Base-by-base conservation (phyloP, 37 sponge, comb jelly and placozoan species). In the Lycopodina hypogea region DNA sequence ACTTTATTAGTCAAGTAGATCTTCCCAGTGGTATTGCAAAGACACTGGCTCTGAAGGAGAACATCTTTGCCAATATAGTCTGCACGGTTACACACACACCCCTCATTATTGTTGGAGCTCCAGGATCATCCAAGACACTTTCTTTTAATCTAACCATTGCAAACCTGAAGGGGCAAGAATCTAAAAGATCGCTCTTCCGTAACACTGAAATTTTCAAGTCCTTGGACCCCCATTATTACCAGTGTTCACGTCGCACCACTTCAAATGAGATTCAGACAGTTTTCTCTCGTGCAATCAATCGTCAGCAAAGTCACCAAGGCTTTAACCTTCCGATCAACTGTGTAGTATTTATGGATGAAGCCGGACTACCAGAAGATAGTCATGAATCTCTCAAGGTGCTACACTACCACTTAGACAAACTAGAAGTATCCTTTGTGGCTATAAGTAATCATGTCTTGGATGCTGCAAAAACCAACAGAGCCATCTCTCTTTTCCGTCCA, bases 291-390 rank as follows among this genome's bases (percentile, higher is more conserved):
- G 93, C 96, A 2, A 79, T 89, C 69, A 86, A 86, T 40, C 77
- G 96, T 26, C 96, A 95, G 53, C 74, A 75, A 1, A 83, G 79
- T 32, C 84, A 87, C 48, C 30, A 29, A 0, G 14, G 45, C 29
- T 79, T 84, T 64, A 77, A 78, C 19, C 69, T 89, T n/a, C 90
- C 86, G 0, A 81, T 87, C 51, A 78, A 90, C 52, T 89, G 90
- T 75, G 90, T 92, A 65, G 96, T 96, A 60, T 96, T 96, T 57
- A 92, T 96, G 90, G 96, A 96, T 62, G 96, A 92, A 69, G 96
- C 96, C 0, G 96, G 93, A 18, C 83, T 96, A 0, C 93, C 96
- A 1, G 96, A 92, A 56, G 96, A 96, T 72, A 89, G 90, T 30
- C 88, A 89, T 21, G 96, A 96, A 80, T 96, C 96, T 45, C 80